Evolutionary conservation across 2,797 vertebrate species (phyloP), one percentile per base, ranked within the genome.

Genomic region (Brotogeris chrysoptera): DNA sequence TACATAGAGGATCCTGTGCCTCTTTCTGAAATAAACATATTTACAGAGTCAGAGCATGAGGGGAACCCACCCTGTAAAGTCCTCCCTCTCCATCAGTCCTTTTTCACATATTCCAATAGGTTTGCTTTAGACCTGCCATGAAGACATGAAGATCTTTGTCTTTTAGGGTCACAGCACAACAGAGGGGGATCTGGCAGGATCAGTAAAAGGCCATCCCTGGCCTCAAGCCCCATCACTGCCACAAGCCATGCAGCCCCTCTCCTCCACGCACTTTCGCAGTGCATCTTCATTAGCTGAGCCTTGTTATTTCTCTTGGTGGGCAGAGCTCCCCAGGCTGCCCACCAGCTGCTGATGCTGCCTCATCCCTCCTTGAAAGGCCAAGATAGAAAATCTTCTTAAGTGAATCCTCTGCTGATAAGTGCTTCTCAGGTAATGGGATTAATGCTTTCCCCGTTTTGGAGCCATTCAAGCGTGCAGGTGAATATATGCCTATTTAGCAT

Each of bases 331-430:
- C 0, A 1, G 78, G 64, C 77, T 93, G 50, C 60, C 64, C 59
- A 50, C 61, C 77, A 72, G 77, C 68, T 78, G 86, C 78, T 1
- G 1, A 36, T 46, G 46, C 76, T 77, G 64, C 41, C 50, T 95
- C 80, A 90, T 61, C 47, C 44, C 23, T 60, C 77, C 77, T 44
- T 57, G 64, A 81, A 85, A 93, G 92, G 85, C 61, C 80, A 64
- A 88, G 78, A 70, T 57, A 84, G 83, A 95, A 96, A 97, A 96
- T 93, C 87, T 90, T 86, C 88, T 93, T 95, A 93, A 92, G 65
- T 2, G 30, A 89, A 92, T 94, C 92, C 88, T 92, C 55, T 77
- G 80, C 87, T 96, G 96, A 64, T 95, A 97, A 90, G 65, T 78
- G 79, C 63, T 84, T 64, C 76, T 83, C 80, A 87, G 85, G 73